Evolutionary conservation across 1,140 invertebrate species (phyloP).

Genomic region (Ceratosolen fusciceps): DNA sequence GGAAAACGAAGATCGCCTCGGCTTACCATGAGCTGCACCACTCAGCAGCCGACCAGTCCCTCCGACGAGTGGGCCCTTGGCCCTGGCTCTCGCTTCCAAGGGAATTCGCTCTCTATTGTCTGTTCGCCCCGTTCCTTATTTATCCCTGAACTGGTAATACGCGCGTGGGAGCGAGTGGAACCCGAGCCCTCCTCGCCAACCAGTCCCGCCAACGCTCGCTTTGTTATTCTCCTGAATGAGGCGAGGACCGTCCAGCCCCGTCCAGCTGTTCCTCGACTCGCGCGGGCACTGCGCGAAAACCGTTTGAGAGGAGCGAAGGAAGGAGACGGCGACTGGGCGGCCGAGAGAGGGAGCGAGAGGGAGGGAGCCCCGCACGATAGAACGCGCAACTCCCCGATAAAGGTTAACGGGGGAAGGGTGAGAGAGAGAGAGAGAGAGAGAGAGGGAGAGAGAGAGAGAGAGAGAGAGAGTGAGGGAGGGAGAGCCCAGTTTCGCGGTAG

Average conservation of each 20-base stretch:
- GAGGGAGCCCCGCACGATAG: not conserved
- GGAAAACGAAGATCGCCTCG: no score
- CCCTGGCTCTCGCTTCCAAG: no score
- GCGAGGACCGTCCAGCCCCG: not conserved
- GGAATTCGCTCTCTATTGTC: not conserved
- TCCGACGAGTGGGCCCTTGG: no score
- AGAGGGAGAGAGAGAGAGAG: no score
- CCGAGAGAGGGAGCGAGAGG: not conserved
- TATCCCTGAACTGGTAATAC: not conserved
- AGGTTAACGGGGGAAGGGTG: conserved; percentile 28
- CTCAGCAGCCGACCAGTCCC: no score
- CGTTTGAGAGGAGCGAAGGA: not conserved
- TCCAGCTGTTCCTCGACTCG: not conserved
- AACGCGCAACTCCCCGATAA: conserved; percentile 16
- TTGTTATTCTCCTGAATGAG: not conserved
- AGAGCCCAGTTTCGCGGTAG: not conserved
- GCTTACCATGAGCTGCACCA: no score
- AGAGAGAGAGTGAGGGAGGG: no score
- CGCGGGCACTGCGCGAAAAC: not conserved
- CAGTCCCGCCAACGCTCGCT: not conserved
- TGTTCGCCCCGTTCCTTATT: not conserved
- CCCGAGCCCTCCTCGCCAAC: not conserved
- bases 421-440: no score
- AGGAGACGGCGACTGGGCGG: not conserved
- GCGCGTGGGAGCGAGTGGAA: not conserved